phyloP scores from a whole-genome alignment of 2,113 vertebrate species.

The Scopus umbretta region DNA sequence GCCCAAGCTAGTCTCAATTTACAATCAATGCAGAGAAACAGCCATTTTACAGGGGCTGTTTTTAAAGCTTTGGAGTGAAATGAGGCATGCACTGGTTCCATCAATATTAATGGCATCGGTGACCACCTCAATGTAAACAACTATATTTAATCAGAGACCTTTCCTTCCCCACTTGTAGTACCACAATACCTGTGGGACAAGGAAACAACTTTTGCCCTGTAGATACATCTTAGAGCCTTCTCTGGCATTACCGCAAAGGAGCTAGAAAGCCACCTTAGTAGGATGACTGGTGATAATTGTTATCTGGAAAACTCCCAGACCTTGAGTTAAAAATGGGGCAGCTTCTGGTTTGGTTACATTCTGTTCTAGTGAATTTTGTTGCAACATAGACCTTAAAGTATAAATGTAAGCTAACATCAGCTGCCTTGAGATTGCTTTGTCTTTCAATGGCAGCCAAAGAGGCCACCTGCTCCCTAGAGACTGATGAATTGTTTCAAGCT shows the following conservation, averaged over 20 bases:
- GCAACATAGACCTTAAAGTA: neutral
- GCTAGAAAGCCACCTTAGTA: neutral
- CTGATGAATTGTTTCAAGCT: neutral
- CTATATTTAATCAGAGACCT: neutral
- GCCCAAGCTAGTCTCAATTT: neutral
- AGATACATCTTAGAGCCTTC: neutral
- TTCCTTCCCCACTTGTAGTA: neutral
- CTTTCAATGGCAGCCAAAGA: neutral
- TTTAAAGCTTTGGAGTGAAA: neutral
- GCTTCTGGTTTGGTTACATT: neutral
- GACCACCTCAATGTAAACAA: neutral
- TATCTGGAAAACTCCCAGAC: neutral
- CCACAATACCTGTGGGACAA: neutral
- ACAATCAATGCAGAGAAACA: neutral
- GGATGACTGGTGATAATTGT: neutral
- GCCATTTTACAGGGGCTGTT: neutral
- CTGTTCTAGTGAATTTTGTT: neutral
- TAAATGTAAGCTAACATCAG: neutral
- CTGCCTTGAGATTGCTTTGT: neutral
- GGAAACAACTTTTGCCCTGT: neutral
- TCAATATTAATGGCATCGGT: neutral
- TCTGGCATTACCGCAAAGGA: neutral
- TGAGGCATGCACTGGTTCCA: neutral
- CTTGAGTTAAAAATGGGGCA: neutral
- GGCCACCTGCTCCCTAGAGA: neutral